Evolutionary conservation across 2,113 vertebrate species (phyloP), one percentile per base, ranked within the genome.

Genomic region (Aythya baeri): DNA sequence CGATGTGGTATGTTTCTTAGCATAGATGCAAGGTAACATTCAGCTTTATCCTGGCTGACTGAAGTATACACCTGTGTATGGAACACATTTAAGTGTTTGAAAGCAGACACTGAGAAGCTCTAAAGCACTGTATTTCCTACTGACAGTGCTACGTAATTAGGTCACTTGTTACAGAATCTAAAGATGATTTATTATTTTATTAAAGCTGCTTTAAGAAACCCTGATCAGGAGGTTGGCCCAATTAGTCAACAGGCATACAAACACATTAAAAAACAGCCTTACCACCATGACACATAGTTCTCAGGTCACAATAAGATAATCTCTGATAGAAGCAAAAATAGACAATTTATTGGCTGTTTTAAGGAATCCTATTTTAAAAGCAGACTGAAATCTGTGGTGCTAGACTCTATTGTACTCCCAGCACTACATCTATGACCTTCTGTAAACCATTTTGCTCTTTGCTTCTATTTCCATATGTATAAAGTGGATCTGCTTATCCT

Each of bases 401-500:
- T 55, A 66, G 71, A 62, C 22, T 49, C 62, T 46, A 13, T 38
- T 80, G 54, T 41, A 66, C 52, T 80, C 71, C 31, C 12, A 77
- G 59, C 27, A 89, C 67, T 80, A 68, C 36, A 79, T 18, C 61
- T 63, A 21, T 18, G 59, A 88, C 72, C 67, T 67, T 66, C 74
- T 66, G 46, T 46, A 80, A 0, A 0, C 21, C 65, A 52, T 32
- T 62, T 46, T 59, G n/a, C 44, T 66, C 38, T 91, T 75, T 58
- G n/a, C 67, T 82, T 80, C 59, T 80, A 55, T 67, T 94, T 93
- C 59, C 26, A 11, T 23, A 81, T 27, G 23, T 68, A 63, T 67
- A 86, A 91, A 93, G 93, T 27, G 34, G 59, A 86, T 88, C 52
- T 88, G 65, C 34, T 91, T 76, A 93, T 32, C 72, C 65, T 71